Evolutionary conservation across 2,113 vertebrate genomes (phyloP), one percentile per base, ranked within the genome.

Genomic region (Etheostoma spectabile): DNA sequence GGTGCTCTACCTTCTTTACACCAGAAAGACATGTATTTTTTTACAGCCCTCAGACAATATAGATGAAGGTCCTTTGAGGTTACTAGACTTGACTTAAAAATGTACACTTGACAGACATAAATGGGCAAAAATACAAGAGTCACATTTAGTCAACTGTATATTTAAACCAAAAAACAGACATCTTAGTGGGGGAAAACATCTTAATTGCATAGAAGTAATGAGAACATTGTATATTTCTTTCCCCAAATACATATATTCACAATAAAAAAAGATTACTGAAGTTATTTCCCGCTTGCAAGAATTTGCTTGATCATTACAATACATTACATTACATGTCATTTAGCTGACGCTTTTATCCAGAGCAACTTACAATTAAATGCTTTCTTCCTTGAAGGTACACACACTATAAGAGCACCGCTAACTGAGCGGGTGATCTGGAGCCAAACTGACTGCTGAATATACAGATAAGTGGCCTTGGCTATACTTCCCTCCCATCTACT

Each of bases 121-220:
- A 22, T 14, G 6, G 15, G 7, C 30, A 45, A 64, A 69, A 61
- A 33, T 27, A 8, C 24, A 61, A 19, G 5, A 59, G 18, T 42
- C 55, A 38, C 35, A 70, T 56, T 38, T 42, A 46, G 45, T 65
- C 2, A 82, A 33, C 13, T 59, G 8, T 38, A 57, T 19, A 51
- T 76, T 46, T 22, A 70, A 73, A 73, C 3, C 2, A 71, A 74
- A 64, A 62, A 15, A 7, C 27, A 63, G 10, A 65, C 21, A 15
- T 4, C 6, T 74, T 71, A 51, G 19, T 79, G 56, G 48, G 52
- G 27, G 14, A 74, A 81, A 35, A 49, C 67, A n/a, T 52, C 84
- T 86, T 77, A 87, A 79, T 81, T 12, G 42, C 49, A 73, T 13
- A 73, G 5, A 65, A 61, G 27, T 86, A 8, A 74, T 57, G 7